Conservation (phyloP, 2,113 vertebrate species). For the Eptesicus fuscus region DNA sequence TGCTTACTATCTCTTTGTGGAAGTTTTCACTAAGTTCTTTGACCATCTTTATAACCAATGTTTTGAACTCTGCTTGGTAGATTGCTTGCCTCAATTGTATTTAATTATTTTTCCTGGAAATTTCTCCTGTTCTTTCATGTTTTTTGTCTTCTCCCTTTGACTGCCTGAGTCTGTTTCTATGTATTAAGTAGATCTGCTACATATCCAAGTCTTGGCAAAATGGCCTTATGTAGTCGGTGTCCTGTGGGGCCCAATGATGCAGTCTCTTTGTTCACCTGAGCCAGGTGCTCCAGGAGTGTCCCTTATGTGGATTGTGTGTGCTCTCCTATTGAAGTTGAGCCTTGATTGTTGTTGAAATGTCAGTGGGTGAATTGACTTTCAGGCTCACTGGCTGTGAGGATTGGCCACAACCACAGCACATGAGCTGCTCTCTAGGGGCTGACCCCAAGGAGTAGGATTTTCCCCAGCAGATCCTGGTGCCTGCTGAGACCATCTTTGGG, state of each 20-base stretch:
- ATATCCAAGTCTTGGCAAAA: neutral
- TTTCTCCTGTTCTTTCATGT: neutral
- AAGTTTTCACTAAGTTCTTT: neutral
- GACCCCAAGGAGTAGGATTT: neutral
- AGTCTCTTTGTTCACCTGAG: neutral
- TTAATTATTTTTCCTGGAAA: neutral
- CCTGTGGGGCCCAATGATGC: neutral
- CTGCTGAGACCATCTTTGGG: neutral
- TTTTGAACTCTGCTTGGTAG: neutral
- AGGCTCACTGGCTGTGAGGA: neutral
- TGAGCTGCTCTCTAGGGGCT: neutral
- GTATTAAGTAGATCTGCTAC: neutral
- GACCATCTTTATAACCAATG: neutral
- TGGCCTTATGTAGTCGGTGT: neutral
- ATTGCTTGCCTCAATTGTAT: neutral
- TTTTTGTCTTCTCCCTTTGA: neutral
- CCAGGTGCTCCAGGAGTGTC: neutral
- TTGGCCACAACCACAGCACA: neutral
- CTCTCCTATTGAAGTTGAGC: neutral
- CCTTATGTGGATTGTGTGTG: neutral
- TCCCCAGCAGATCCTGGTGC: neutral
- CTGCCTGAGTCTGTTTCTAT: neutral
- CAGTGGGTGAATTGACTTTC: neutral
- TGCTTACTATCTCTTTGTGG: neutral
- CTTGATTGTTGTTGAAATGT: neutral